Conservation (phyloP, 2,888 invertebrate species). For the Dascillus cervinus region DNA sequence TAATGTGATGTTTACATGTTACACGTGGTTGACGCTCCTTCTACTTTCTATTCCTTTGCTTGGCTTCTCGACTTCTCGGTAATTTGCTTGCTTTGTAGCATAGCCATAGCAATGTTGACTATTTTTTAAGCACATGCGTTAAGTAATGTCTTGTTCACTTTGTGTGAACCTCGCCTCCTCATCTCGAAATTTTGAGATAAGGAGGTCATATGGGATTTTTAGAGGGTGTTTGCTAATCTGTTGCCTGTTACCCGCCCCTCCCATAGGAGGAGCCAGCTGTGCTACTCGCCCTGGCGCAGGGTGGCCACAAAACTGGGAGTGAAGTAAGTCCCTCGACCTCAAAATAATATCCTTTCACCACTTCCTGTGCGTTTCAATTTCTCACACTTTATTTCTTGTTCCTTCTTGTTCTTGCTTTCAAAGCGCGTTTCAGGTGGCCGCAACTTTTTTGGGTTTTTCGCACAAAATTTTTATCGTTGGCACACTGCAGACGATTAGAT, state of each 20-base stretch:
- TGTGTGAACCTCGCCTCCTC: too few species aligned
- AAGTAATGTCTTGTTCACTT: conserved; percentile 15
- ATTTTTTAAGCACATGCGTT: too few species aligned
- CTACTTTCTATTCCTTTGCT: conserved; percentile 29
- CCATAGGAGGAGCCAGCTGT: conserved; percentile 58
- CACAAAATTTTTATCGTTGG: too few species aligned
- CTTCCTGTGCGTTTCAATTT: conserved; percentile 16
- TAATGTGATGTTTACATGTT: conserved; percentile 29
- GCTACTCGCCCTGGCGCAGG: conserved; percentile 89
- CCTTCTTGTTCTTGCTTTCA: not conserved
- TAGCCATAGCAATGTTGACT: too few species aligned
- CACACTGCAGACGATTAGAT: too few species aligned
- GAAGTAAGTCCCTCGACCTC: conserved; percentile 79
- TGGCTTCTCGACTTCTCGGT: conserved; percentile 28
- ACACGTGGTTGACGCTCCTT: conserved; percentile 23
- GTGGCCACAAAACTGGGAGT: conserved; percentile 92
- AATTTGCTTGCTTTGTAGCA: conserved; percentile 37
- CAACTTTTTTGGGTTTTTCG: conserved; percentile 7
- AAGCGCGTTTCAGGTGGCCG: too few species aligned
- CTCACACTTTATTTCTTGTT: conserved; percentile 8
- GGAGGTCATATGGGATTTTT: conserved; percentile 21
- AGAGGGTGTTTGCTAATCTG: conserved; percentile 43
- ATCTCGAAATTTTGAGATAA: too few species aligned
- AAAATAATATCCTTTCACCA: conserved; percentile 31
- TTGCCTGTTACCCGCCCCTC: conserved; percentile 44